phyloP scores from a whole-genome alignment of 2,797 vertebrate species.

The Macroramphosus scolopax region DNA sequence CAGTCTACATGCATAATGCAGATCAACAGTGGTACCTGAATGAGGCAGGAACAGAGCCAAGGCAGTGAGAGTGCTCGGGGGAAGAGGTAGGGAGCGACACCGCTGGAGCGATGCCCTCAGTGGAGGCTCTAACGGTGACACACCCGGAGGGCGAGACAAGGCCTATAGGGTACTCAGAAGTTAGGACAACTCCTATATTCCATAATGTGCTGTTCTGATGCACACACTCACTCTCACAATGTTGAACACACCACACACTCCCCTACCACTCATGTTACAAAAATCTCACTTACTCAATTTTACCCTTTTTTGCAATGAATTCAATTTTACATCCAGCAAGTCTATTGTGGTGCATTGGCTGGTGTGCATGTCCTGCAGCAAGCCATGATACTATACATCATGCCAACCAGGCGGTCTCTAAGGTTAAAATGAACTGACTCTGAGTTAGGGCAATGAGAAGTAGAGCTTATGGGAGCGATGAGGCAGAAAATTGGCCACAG shows the following conservation, averaged over 20 bases:
- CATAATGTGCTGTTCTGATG: slow-evolving; percentile 18
- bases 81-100: slow-evolving; percentile 83
- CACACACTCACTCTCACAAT: slow-evolving; percentile 35
- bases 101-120: slow-evolving; percentile 84
- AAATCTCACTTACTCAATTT: too few relatives aligned
- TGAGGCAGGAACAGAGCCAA: slow-evolving; percentile 72
- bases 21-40: slow-evolving; percentile 65
- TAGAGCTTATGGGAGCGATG: slow-evolving; percentile 74
- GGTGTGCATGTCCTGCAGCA: slow-evolving; percentile 56
- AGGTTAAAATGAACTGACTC: slow-evolving; percentile 69
- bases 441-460: slow-evolving; percentile 71
- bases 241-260: slow-evolving; percentile 33
- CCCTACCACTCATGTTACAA: too few relatives aligned
- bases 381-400: slow-evolving; percentile 69
- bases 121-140: slow-evolving; percentile 79
- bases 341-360: slow-evolving; percentile 63
- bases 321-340: slow-evolving; percentile 58
- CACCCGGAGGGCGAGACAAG: slow-evolving; percentile 77
- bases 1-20: neutral
- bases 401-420: slow-evolving; percentile 60
- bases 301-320: too few relatives aligned
- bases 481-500: slow-evolving; percentile 72
- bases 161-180: slow-evolving; percentile 77
- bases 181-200: slow-evolving; percentile 59
- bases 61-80: slow-evolving; percentile 80